phyloP scores from a whole-genome alignment of 2,113 vertebrate genomes.

The Phylloscopus whistleri region DNA sequence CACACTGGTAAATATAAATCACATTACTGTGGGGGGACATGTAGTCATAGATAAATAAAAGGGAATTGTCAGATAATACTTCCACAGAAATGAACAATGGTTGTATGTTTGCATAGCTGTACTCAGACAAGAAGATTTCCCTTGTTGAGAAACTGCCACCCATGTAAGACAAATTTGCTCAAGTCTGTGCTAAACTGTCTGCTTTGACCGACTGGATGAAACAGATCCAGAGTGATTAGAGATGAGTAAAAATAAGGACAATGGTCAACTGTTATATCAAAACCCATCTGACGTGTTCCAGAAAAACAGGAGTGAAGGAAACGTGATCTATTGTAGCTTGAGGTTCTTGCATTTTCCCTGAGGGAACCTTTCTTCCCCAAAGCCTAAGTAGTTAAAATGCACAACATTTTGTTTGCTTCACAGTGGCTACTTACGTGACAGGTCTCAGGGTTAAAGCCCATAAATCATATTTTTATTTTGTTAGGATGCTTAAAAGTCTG shows the following conservation, averaged over 20 bases:
- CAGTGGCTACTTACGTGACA: not conserved
- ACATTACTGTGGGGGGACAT: not conserved
- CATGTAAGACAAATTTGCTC: not conserved
- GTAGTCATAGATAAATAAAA: not conserved
- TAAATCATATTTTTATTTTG: not conserved
- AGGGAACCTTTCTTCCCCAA: not conserved
- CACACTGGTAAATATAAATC: not conserved
- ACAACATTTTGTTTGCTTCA: not conserved
- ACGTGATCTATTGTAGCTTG: not conserved
- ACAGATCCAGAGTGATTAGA: not conserved
- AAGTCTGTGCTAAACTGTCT: not conserved
- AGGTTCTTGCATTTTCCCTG: not conserved
- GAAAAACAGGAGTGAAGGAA: not conserved
- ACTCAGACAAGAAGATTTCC: not conserved
- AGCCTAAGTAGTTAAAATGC: not conserved
- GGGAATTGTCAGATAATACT: not conserved
- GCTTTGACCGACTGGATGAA: not conserved
- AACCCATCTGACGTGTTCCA: not conserved
- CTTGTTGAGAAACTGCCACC: not conserved
- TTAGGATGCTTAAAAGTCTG: not conserved
- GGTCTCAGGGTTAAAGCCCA: slow-evolving; percentile 5
- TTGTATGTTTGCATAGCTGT: not conserved
- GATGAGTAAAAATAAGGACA: not conserved
- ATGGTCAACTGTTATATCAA: not conserved
- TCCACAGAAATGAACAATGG: not conserved